These are phyloP conservation scores for Venustaconcha ellipsiformis DNA, from an alignment of 1,140 invertebrate species.

Conservation along the genomic window DNA sequence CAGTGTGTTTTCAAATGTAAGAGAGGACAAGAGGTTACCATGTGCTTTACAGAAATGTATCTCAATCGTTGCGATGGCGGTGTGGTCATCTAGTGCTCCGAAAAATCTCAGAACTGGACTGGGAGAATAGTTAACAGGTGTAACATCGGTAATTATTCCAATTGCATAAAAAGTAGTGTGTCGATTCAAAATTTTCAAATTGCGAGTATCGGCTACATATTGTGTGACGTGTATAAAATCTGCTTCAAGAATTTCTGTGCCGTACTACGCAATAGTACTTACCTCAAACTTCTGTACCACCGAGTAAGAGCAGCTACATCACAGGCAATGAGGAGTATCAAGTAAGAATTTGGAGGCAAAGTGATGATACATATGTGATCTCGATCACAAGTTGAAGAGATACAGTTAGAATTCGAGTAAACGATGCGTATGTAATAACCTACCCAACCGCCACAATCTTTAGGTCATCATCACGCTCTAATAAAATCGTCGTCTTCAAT, in stretches of 20 bases:
- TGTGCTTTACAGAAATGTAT: conserved; percentile 22
- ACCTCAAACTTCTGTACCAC: conserved; percentile 36
- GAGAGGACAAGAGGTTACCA: too few species aligned
- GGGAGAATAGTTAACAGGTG: conserved; percentile 29
- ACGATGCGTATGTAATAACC: conserved; percentile 36
- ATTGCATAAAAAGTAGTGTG: conserved; percentile 33
- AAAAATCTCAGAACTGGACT: conserved; percentile 17
- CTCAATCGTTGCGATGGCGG: conserved; percentile 23
- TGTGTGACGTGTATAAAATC: conserved; percentile 7
- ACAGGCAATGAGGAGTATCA: conserved; percentile 32
- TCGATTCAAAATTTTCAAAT: conserved; percentile 30
- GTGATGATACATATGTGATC: conserved; percentile 41
- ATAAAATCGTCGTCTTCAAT: conserved; percentile 7
- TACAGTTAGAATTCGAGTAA: conserved; percentile 33
- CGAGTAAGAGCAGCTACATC: conserved; percentile 40
- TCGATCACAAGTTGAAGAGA: conserved; percentile 42
- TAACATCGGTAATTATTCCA: conserved; percentile 35
- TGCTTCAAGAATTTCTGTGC: conserved; percentile 6
- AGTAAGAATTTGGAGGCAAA: conserved; percentile 40
- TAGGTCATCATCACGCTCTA: conserved; percentile 13
- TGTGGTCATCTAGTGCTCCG: conserved; percentile 12
- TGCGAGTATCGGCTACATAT: conserved; percentile 40
- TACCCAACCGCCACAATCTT: conserved; percentile 39
- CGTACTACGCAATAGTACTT: conserved; percentile 18
- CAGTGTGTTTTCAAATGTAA: too few species aligned